Conservation (phyloP, 2,797 vertebrate species). For the Spinus pinus region DNA sequence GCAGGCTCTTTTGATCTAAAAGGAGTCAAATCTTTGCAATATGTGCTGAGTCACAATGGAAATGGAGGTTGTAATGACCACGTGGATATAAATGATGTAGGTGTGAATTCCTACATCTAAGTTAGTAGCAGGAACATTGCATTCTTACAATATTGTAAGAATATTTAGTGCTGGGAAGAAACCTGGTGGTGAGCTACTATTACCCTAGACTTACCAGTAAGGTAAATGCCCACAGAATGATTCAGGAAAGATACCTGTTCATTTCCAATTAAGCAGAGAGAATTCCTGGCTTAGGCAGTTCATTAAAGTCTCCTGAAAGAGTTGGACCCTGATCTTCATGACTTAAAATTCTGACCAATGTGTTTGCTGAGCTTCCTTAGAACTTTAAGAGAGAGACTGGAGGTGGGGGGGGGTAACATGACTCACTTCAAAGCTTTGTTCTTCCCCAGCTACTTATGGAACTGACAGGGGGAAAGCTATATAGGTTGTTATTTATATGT, state of each 20-base stretch:
- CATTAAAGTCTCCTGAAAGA: neutral
- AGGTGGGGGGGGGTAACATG: neutral
- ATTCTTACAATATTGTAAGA: neutral
- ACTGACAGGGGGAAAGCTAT: neutral
- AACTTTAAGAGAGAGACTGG: neutral
- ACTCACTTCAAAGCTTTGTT: conserved; percentile 45
- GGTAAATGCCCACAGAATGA: neutral
- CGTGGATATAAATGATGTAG: neutral
- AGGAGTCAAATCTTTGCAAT: neutral
- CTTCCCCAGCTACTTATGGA: conserved; percentile 1
- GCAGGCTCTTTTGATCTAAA: neutral
- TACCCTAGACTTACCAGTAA: neutral
- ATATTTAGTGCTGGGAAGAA: neutral
- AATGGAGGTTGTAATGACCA: neutral
- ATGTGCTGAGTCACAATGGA: neutral
- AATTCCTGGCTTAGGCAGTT: neutral
- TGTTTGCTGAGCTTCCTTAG: neutral
- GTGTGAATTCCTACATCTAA: neutral
- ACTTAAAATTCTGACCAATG: neutral
- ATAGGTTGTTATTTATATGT: conserved; percentile 31
- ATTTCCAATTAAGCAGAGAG: neutral
- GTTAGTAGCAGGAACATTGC: neutral
- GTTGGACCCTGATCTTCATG: neutral
- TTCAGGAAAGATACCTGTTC: neutral
- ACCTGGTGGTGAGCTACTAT: neutral